phyloP scores from a whole-genome alignment of 2,888 invertebrate species.

The Drosophila birchii region DNA sequence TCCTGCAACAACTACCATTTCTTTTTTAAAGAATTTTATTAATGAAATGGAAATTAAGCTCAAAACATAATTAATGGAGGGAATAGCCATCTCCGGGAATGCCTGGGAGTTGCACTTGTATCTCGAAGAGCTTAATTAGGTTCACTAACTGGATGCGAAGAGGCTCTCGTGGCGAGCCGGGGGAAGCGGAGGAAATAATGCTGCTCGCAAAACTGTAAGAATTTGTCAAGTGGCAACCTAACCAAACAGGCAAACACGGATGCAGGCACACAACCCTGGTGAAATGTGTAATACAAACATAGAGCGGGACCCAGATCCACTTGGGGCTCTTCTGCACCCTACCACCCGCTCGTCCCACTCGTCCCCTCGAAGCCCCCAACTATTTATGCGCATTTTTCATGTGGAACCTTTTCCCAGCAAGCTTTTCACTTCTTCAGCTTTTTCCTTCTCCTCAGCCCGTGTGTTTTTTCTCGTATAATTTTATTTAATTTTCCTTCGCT shows the following conservation, averaged over 20 bases:
- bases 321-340: constrained; percentile 13
- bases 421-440: constrained; percentile 39
- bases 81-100: neutral
- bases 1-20: neutral
- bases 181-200: constrained; percentile 59
- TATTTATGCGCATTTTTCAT: constrained; percentile 77
- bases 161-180: constrained; percentile 55
- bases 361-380: constrained; percentile 41
- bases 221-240: constrained; percentile 72
- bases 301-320: constrained; percentile 37
- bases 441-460: constrained; percentile 14
- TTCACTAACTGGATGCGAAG: constrained; percentile 56
- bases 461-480: constrained; percentile 65
- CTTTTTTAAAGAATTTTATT: neutral
- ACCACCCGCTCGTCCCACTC: neutral
- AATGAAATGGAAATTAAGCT: neutral
- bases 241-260: constrained; percentile 46
- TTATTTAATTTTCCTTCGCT: constrained; percentile 73
- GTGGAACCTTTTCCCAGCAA: constrained; percentile 53
- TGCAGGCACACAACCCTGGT: constrained; percentile 38
- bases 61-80: neutral
- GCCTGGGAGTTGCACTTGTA: constrained; percentile 1
- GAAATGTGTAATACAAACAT: constrained; percentile 52
- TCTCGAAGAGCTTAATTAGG: constrained; percentile 63
- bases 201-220: constrained; percentile 73